phyloP scores from a whole-genome alignment of 2,113 vertebrate genomes.

The Gavia stellata region DNA sequence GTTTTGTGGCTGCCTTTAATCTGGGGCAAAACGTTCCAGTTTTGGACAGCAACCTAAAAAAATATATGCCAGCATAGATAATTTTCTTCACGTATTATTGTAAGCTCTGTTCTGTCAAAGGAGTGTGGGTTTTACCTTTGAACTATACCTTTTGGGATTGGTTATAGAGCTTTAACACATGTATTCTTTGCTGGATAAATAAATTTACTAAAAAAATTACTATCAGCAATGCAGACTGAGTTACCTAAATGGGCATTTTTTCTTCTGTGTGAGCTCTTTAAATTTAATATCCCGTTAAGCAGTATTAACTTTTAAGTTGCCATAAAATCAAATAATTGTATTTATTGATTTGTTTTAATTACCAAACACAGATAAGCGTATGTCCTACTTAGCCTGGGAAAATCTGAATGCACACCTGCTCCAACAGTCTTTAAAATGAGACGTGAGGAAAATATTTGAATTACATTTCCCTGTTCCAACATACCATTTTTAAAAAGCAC shows the following conservation, averaged over 20 bases:
- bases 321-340: constrained; percentile 71
- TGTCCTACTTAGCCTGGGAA: constrained; percentile 53
- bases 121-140: not conserved
- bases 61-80: not conserved
- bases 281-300: constrained; percentile 47
- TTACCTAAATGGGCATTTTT: not conserved
- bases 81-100: not conserved
- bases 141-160: not conserved
- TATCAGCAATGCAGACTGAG: not conserved
- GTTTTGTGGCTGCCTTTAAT: not conserved
- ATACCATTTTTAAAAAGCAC: constrained; percentile 64
- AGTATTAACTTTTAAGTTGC: constrained; percentile 69
- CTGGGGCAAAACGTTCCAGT: not conserved
- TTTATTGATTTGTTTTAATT: constrained; percentile 77
- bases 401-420: constrained; percentile 58
- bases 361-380: constrained; percentile 56
- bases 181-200: not conserved
- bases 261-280: constrained; percentile 16
- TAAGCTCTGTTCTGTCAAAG: not conserved
- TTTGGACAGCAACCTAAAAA: not conserved
- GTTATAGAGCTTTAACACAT: not conserved
- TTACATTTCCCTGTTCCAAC: constrained; percentile 56
- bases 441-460: constrained; percentile 69
- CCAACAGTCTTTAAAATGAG: constrained; percentile 43
- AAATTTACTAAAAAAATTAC: not conserved